Conservation (phyloP, 2,888 invertebrate genomes). For the Xylocampa areola region DNA sequence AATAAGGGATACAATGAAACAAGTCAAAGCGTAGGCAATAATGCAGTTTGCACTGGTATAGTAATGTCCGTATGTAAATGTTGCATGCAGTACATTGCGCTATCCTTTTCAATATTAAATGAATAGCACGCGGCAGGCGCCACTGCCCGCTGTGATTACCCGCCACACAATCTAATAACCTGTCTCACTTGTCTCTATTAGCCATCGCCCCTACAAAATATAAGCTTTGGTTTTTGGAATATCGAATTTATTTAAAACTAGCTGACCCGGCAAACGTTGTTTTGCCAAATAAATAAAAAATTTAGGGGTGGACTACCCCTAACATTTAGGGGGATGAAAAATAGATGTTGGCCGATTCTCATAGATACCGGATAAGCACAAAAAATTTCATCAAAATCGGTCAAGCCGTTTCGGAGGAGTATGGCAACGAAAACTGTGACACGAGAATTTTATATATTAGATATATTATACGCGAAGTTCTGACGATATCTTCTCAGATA, state of each 20-base stretch:
- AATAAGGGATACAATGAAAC: slow-evolving; percentile 39
- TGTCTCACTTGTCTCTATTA: slow-evolving; percentile 68
- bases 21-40: slow-evolving; percentile 39
- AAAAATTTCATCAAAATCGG: too few species aligned
- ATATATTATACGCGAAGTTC: too few species aligned
- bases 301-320: too few species aligned
- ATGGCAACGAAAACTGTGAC: too few species aligned
- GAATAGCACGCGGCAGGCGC: slow-evolving; percentile 69
- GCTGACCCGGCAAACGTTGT: too few species aligned
- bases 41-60: slow-evolving; percentile 48
- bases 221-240: slow-evolving; percentile 21
- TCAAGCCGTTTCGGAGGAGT: too few species aligned
- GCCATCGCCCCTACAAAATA: slow-evolving; percentile 33
- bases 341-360: too few species aligned
- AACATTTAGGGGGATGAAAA: too few species aligned
- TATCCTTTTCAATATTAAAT: slow-evolving; percentile 80
- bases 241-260: slow-evolving; percentile 6
- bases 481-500: too few species aligned
- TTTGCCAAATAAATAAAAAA: too few species aligned
- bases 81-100: slow-evolving; percentile 67
- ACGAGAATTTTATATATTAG: too few species aligned
- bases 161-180: slow-evolving; percentile 70
- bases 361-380: too few species aligned
- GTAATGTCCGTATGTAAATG: slow-evolving; percentile 54
- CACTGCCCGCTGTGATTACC: slow-evolving; percentile 73